Evolutionary conservation across 2,888 invertebrate genomes (phyloP), one percentile per base, ranked within the genome.

Genomic region (Rhagonycha lutea): DNA sequence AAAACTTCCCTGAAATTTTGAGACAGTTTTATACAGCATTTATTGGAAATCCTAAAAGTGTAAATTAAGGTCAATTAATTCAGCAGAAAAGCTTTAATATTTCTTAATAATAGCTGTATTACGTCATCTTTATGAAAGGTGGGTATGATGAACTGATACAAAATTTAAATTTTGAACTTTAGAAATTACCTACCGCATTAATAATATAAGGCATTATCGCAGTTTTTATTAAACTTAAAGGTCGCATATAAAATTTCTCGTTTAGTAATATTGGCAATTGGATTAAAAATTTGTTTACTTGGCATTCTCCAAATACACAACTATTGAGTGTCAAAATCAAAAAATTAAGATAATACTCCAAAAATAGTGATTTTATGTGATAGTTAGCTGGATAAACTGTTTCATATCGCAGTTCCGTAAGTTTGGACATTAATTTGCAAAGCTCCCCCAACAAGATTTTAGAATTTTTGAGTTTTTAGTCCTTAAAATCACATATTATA

Each of bases 1-100:
- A 47, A 47, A 47, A n/a, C 47, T 47, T 47, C 7, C 3, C 5
- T n/a, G 4, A 47, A 47, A 47, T 47, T 47, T 47, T 47, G n/a
- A 47, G 47, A 47, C 12, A n/a, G 18, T 14, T n/a, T 12, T 24
- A 24, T 23, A 24, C 3, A 24, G 63, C 63, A 24, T 24, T 63
- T 7, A 24, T n/a, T 65, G 63, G n/a, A 65, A 65, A 65, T 65
- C 24, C 63, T 24, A 65, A 65, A 24, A n/a, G 24, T 26, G 63
- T 65, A 65, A 65, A 63, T 63, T 63, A 63, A 65, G n/a, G n/a
- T 65, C 63, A 11, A 23, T 24, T 65, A 65, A 63, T 65, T 65
- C 47, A 12, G n/a, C 9, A 24, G n/a, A 65, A 24, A 65, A 65
- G 24, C 26, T 65, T 24, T 24, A 26, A 65, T 65, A 65, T 65